Percentiles rank a stretch among this genome's conserved stretches.
phyloP scores from a whole-genome alignment of 2,113 vertebrate genomes.

The Cettia cetti region DNA sequence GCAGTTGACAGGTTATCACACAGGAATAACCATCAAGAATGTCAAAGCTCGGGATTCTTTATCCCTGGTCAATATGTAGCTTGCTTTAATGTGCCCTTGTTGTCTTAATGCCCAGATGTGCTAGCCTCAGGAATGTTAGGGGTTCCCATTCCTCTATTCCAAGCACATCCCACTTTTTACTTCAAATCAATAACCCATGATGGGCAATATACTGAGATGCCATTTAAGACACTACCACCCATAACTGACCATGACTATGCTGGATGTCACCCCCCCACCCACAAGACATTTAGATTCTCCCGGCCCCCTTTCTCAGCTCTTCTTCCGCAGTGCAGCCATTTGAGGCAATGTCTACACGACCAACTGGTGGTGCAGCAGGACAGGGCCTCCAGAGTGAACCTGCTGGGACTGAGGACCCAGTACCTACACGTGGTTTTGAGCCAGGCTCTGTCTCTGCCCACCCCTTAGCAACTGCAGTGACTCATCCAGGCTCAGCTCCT shows the following conservation, averaged over 20 bases:
- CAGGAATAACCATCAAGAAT: background rate
- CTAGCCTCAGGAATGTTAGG: background rate
- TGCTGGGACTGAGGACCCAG: background rate
- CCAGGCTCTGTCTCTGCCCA: background rate
- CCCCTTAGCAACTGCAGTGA: rapidly evolving
- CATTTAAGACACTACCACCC: background rate
- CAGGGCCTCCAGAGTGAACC: background rate
- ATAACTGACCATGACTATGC: background rate
- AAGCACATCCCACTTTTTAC: background rate
- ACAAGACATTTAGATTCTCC: background rate
- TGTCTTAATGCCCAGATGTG: background rate
- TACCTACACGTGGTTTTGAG: rapidly evolving
- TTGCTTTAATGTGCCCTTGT: background rate
- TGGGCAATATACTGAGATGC: background rate
- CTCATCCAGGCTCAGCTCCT: background rate
- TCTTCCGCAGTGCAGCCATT: background rate
- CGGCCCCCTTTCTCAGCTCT: background rate
- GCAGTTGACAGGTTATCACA: background rate
- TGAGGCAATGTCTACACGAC: background rate
- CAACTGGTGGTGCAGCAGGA: rapidly evolving
- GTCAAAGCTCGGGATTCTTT: background rate
- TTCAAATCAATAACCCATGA: background rate
- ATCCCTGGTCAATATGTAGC: background rate
- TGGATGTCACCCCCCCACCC: background rate
- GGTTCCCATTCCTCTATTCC: background rate